Evolutionary conservation across 1,140 invertebrate genomes (phyloP).

Genomic region (Cheumatopsyche charites): DNA sequence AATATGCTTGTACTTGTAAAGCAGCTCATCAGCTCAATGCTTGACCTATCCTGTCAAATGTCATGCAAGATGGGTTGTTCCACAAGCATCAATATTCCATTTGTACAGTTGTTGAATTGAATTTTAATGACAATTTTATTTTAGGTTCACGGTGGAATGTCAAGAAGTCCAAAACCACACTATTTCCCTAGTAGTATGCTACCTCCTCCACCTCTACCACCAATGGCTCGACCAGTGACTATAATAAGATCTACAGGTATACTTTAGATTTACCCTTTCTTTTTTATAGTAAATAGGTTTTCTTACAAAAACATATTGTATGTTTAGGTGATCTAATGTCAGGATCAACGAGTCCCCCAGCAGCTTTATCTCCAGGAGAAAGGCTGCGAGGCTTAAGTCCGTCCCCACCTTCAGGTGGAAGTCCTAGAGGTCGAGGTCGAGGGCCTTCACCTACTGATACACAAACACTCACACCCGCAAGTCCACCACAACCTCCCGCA

Average conservation of each 20-base stretch:
- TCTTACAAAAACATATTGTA: not conserved
- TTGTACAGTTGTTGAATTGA: not conserved
- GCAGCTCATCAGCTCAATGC: not conserved
- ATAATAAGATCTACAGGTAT: constrained; percentile 88
- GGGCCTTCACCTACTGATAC: constrained; percentile 32
- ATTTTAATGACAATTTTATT: not conserved
- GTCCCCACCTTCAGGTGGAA: constrained; percentile 58
- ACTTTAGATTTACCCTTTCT: too few relatives aligned
- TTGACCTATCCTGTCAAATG: too few relatives aligned
- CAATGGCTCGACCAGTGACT: constrained; percentile 93
- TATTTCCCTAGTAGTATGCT: constrained; percentile 91
- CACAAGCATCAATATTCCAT: too few relatives aligned
- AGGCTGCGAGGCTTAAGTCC: constrained; percentile 56
- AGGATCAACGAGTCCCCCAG: constrained; percentile 50
- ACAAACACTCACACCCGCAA: constrained; percentile 51
- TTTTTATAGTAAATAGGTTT: too few relatives aligned
- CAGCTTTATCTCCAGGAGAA: constrained; percentile 52
- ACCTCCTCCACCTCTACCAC: constrained; percentile 93
- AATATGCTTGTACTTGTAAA: too few relatives aligned
- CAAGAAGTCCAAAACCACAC: constrained; percentile 73
- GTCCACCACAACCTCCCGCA: constrained; percentile 60
- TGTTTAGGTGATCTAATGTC: constrained; percentile 50
- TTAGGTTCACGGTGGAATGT: constrained; percentile 56
- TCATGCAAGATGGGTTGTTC: too few relatives aligned
- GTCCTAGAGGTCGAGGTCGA: constrained; percentile 43